These are phyloP conservation scores for Zosterops lateralis DNA, from an alignment of 2,113 vertebrate genomes.

Conservation along the genomic window DNA sequence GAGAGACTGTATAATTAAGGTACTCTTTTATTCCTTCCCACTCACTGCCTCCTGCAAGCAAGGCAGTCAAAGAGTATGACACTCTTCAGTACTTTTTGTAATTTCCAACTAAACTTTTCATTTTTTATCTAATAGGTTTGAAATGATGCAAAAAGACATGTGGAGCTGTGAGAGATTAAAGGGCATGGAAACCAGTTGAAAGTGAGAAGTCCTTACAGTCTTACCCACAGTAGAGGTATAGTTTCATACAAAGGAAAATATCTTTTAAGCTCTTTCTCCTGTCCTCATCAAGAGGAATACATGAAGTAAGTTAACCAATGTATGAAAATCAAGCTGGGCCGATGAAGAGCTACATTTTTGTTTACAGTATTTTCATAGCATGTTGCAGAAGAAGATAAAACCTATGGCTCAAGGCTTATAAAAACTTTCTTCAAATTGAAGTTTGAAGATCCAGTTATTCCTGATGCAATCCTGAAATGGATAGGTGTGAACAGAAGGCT, in stretches of 20 bases:
- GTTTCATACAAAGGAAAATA: not conserved
- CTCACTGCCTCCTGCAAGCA: constrained; percentile 10
- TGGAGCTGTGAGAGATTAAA: not conserved
- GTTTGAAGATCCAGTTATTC: not conserved
- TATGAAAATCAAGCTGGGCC: not conserved
- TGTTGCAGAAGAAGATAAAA: not conserved
- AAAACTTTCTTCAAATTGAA: not conserved
- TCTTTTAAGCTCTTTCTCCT: not conserved
- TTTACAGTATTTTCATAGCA: not conserved
- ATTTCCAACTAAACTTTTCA: not conserved
- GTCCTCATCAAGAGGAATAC: not conserved
- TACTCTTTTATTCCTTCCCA: constrained; percentile 28
- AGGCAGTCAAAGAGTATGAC: not conserved
- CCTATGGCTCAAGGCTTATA: not conserved
- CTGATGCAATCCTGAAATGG: not conserved
- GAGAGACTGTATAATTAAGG: constrained; percentile 18
- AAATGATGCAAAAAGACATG: not conserved
- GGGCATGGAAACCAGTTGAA: not conserved
- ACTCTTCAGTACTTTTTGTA: not conserved
- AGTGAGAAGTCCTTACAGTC: not conserved
- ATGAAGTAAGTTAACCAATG: not conserved
- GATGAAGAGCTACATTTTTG: not conserved
- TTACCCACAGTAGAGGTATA: not conserved
- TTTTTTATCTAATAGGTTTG: not conserved
- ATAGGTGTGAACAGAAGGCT: not conserved